Base-by-base conservation (phyloP, 2,888 invertebrate species). In the Syrphus vitripennis region DNA sequence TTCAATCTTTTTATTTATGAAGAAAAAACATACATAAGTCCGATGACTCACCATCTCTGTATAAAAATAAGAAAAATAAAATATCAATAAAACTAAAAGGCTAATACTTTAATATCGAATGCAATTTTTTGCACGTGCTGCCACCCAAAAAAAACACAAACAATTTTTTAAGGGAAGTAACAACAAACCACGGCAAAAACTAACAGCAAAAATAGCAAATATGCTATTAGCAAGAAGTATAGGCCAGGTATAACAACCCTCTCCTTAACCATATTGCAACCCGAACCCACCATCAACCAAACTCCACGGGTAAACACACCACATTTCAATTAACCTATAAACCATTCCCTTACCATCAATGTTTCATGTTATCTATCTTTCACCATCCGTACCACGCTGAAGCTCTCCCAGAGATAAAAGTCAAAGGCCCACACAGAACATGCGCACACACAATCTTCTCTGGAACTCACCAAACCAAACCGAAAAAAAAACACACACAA, bases 321-420 rank as follows among this genome's bases (percentile, higher is more conserved):
- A 71, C 50, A 67, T 57, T 76, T 67, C 57, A 71, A 80, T 80
- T 71, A 80, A 80, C 75, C 80, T 55, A 84, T 76, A 84, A 84
- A 84, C 76, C 81, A 80, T 84, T 76, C 71, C 75, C 80, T 76
- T 76, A 59, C 71, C 75, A 80, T 84, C 80, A 61, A 72, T 63
- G 29, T 81, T 84, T 69, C 55, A 63, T 80, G 81, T 81, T 81
- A 84, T 84, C 84, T 81, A 76, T 84, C 81, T 77, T 72, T 59
- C 37, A 31, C 70, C 48, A 74, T 65, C 72, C 69, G 21, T 74
- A 65, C n/a, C n/a, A n/a, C 45, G 78, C 79, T 77, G 78, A 65
- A 67, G 72, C 79, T 84, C 84, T 84, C 84, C 83, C 81, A 81
- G 81, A 81, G 84, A 84, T 84, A 77, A 76, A 21, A 40, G 9